These are phyloP conservation scores for Vicugna pacos DNA, from an alignment of 2,113 vertebrate genomes.

Conservation along the genomic window DNA sequence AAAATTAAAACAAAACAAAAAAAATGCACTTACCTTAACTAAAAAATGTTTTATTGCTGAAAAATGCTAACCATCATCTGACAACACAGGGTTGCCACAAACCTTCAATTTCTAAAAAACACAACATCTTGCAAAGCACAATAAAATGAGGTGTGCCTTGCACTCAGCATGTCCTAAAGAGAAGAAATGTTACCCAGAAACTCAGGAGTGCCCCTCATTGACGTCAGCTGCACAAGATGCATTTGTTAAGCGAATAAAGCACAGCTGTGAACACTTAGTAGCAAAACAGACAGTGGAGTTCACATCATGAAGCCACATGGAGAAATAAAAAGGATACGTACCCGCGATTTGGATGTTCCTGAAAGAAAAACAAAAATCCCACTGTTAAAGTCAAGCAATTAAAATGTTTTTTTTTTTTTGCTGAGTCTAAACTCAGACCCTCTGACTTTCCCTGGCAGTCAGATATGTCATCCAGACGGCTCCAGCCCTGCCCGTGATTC, in stretches of 20 bases:
- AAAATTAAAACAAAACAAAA: not conserved
- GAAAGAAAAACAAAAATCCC: constrained; percentile 50
- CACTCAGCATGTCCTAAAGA: not conserved
- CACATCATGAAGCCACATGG: not conserved
- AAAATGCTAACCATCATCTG: not conserved
- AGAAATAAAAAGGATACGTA: constrained; percentile 13
- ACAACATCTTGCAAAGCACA: not conserved
- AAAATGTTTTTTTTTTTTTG: not conserved
- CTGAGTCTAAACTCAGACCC: not conserved
- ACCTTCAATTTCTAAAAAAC: not conserved
- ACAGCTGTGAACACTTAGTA: not conserved
- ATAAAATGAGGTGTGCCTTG: not conserved
- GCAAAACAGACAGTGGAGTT: not conserved
- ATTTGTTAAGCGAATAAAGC: not conserved
- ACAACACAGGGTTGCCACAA: not conserved
- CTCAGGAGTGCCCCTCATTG: not conserved
- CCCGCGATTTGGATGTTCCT: constrained; percentile 43
- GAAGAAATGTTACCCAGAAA: not conserved
- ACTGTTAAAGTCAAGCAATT: not conserved
- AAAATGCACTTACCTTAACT: not conserved
- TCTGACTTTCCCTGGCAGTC: accelerated
- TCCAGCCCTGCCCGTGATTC: not conserved
- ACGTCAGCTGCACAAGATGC: accelerated
- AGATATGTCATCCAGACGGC: accelerated
- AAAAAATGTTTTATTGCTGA: not conserved